These are phyloP conservation scores for Acestrorhynchus altus DNA, from an alignment of 2,797 vertebrate species.

Conservation along the genomic window DNA sequence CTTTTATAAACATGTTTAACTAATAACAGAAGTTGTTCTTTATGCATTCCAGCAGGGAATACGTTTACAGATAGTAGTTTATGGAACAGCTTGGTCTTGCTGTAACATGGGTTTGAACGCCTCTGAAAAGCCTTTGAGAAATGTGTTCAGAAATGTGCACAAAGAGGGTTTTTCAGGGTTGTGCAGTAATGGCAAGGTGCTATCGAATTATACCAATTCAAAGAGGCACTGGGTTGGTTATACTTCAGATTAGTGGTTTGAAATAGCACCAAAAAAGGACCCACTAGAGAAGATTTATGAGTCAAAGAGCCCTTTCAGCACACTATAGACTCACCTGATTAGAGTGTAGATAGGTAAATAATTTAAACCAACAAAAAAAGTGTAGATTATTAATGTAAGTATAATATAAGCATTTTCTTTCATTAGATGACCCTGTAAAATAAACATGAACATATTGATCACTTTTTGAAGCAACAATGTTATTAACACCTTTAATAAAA, in stretches of 20 bases:
- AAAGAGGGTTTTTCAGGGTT: too few species aligned
- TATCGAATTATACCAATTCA: too few species aligned
- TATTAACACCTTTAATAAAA: conserved; percentile 65
- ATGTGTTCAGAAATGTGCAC: too few species aligned
- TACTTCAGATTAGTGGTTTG: too few species aligned
- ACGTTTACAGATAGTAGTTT: conserved; percentile 58
- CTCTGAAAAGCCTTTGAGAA: too few species aligned
- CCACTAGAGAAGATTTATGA: too few species aligned
- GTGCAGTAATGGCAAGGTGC: too few species aligned
- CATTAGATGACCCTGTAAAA: conserved; percentile 25
- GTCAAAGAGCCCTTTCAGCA: too few species aligned
- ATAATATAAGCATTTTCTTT: conserved; percentile 3
- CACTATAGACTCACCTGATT: too few species aligned
- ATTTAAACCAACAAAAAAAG: neutral
- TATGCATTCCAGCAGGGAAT: conserved; percentile 64
- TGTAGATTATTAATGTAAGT: neutral
- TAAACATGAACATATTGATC: conserved; percentile 11
- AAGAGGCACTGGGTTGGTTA: too few species aligned
- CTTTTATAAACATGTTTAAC: conserved; percentile 44
- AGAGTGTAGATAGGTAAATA: neutral
- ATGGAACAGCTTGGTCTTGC: conserved; percentile 28
- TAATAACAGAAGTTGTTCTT: conserved; percentile 47
- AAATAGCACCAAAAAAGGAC: too few species aligned
- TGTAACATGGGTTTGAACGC: too few species aligned
- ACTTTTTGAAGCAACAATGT: conserved; percentile 36